Evolutionary conservation across 2,888 invertebrate genomes (phyloP).

Genomic region (Aleiodes leptofemur): DNA sequence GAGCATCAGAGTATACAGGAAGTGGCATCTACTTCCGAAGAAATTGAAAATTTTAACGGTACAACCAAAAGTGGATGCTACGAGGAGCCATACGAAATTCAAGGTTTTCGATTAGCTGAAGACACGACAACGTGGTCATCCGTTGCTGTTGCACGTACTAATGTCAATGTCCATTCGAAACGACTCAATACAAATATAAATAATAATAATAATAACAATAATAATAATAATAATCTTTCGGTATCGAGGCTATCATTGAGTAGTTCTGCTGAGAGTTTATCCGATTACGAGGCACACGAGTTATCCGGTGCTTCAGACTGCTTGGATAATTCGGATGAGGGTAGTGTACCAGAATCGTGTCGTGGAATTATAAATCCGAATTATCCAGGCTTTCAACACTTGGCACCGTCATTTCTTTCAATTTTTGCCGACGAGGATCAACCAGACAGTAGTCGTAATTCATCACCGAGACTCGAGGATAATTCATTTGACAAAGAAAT

Average conservation of each 20-base stretch:
- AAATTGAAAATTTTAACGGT: conserved; percentile 28
- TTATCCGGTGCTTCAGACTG: conserved; percentile 63
- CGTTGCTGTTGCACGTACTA: conserved; percentile 65
- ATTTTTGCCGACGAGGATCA: conserved; percentile 76
- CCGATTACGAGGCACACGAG: conserved; percentile 75
- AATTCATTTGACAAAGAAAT: conserved; percentile 76
- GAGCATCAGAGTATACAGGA: conserved; percentile 59
- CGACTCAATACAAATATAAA: conserved; percentile 45
- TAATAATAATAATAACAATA: conserved; percentile 50
- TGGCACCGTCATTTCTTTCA: conserved; percentile 77
- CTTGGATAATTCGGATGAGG: conserved; percentile 73
- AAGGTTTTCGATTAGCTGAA: conserved; percentile 66
- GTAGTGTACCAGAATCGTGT: conserved; percentile 74
- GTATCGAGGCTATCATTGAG: conserved; percentile 61
- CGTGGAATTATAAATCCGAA: conserved; percentile 89
- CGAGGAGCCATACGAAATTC: conserved; percentile 51
- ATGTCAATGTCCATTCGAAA: conserved; percentile 59
- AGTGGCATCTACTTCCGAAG: conserved; percentile 48
- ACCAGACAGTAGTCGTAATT: conserved; percentile 75
- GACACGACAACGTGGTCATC: conserved; percentile 70
- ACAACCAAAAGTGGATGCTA: conserved; percentile 33
- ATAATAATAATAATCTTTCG: conserved; percentile 63
- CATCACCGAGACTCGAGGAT: conserved; percentile 77
- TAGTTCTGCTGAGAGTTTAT: conserved; percentile 78
- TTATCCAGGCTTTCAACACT: conserved; percentile 89